Evolutionary conservation across 2,797 vertebrate genomes (phyloP), one percentile per base, ranked within the genome.

Genomic region (Erithacus rubecula): DNA sequence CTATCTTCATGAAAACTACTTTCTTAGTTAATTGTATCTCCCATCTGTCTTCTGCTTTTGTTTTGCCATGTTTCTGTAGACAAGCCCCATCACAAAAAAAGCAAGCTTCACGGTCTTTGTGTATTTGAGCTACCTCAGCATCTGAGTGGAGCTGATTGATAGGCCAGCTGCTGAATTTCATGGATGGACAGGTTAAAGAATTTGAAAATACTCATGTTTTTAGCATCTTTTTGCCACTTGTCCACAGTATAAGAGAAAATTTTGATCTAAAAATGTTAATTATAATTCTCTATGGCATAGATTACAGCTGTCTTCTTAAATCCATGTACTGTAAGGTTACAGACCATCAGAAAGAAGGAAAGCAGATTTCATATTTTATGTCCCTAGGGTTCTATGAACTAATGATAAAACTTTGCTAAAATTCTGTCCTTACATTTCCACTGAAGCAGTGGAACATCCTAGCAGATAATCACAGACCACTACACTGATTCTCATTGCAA

Each of bases 261-360:
- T 89, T 90, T 43, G 24, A 44, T 77, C 47, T 86, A n/a, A 83
- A 80, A 70, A 63, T 51, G 7, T 72, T 80, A 53, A 49, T 70
- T 75, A 6, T 37, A 34, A 27, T 86, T 62, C 30, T 65, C 60
- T 89, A 10, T 36, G 58, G 12, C 37, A 72, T 74, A 94, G 47
- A 49, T 95, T 97, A 81, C 76, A 76, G 59, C 89, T 94, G 81
- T 15, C 49, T 87, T 82, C 74, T 87, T 87, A 82, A 78, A 74
- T 90, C 76, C 56, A 41, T 91, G 44, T 90, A 75, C 64, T 64
- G 41, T 84, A 62, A 92, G 20, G 41, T 93, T 94, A 56, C 29
- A 93, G 84, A 72, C 49, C 36, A 18, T 64, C 68, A 41, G 62
- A 91, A 91, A 59, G 41, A 82, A 96, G 37, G 30, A 94, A 90